A percentile compares a stretch with the other conserved stretches of the same genome.
These are phyloP conservation scores for Muscidifurax raptorellus DNA, from an alignment of 1,140 invertebrate species.

Conservation along the genomic window DNA sequence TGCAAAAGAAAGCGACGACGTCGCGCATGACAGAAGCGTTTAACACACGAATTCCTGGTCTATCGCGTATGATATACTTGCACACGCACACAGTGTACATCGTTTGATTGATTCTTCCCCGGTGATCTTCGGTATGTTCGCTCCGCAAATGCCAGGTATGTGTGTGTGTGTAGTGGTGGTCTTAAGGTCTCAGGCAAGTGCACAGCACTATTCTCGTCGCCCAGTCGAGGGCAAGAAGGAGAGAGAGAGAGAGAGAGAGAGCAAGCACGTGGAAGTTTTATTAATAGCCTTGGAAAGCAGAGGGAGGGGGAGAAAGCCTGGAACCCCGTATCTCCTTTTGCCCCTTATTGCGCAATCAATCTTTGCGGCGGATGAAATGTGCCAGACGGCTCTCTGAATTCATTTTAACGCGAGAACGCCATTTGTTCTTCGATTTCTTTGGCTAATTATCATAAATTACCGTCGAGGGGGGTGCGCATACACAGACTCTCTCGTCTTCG, in stretches of 20 bases:
- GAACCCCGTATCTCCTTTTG: conserved; percentile 19
- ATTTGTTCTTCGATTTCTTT: conserved; percentile 21
- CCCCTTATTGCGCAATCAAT: conserved; percentile 44
- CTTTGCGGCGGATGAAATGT: conserved; percentile 20
- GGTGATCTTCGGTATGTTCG: no score
- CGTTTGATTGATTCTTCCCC: no score
- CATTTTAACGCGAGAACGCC: background rate
- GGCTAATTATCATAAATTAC: conserved; percentile 41
- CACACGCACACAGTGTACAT: no score
- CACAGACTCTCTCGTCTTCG: no score
- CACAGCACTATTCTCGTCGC: conserved; percentile 61
- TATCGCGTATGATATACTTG: no score
- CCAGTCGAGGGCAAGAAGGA: conserved; percentile 6
- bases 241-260: conserved; percentile 54
- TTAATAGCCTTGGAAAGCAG: conserved; percentile 26
- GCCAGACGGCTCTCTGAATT: background rate
- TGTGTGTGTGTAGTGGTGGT: conserved; percentile 15
- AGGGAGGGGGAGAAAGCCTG: background rate
- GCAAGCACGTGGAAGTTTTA: conserved; percentile 34
- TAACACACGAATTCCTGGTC: no score
- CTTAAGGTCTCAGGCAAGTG: conserved; percentile 54
- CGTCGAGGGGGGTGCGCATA: background rate
- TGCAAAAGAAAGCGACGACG: conserved; percentile 2
- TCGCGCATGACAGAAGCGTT: no score
- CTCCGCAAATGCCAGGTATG: background rate